These are phyloP conservation scores for Pteromalus puparum DNA, from an alignment of 1,140 invertebrate species.

Conservation along the genomic window DNA sequence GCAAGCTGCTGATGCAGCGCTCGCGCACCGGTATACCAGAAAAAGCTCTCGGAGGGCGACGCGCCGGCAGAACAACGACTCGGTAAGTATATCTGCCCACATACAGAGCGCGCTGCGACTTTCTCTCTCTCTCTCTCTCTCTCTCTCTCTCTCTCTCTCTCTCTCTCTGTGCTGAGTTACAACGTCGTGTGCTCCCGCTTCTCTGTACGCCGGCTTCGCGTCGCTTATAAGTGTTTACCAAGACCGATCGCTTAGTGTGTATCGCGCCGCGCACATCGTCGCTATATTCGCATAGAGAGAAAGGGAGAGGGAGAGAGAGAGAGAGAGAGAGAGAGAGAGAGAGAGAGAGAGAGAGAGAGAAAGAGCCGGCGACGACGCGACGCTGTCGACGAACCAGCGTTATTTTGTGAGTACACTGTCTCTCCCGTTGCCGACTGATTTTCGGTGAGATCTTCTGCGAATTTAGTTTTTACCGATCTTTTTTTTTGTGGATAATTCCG, in stretches of 20 bases:
- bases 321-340: too few species aligned
- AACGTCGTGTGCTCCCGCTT: background rate
- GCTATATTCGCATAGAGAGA: background rate
- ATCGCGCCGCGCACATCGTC: background rate
- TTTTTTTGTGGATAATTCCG: too few species aligned
- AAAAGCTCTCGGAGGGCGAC: too few species aligned
- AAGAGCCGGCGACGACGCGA: background rate
- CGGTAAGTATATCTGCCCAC: background rate
- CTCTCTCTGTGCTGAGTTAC: too few species aligned
- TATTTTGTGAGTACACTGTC: constrained; percentile 4
- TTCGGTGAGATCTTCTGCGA: too few species aligned
- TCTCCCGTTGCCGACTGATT: background rate
- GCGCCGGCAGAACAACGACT: background rate
- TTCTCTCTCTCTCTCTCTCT: too few species aligned
- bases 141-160: too few species aligned
- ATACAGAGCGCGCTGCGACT: background rate
- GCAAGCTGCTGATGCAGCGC: too few species aligned
- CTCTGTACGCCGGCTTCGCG: background rate
- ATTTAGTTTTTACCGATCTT: too few species aligned
- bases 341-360: background rate
- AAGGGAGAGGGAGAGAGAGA: background rate
- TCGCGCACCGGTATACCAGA: too few species aligned
- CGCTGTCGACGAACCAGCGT: background rate
- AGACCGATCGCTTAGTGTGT: constrained; percentile 16
- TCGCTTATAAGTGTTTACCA: constrained; percentile 27